A percentile compares a stretch with the other conserved stretches of the same genome.
Conservation (phyloP, 2,113 vertebrate species). For the Marmota monax region DNA sequence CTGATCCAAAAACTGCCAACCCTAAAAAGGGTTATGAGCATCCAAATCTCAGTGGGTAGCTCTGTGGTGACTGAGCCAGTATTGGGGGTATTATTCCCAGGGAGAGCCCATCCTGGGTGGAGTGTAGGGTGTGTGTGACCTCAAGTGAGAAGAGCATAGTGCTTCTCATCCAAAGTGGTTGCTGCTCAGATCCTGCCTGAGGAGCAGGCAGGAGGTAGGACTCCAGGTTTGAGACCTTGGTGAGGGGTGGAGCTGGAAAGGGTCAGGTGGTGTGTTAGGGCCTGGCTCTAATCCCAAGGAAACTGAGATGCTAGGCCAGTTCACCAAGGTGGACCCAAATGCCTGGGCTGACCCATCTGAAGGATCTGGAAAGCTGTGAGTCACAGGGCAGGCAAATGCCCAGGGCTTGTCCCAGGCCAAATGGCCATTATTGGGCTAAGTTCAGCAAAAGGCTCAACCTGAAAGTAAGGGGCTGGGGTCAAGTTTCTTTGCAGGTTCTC, state of each 20-base stretch:
- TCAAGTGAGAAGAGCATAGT: background rate
- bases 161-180: background rate
- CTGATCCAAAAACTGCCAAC: background rate
- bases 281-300: background rate
- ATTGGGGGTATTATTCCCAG: background rate
- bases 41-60: background rate
- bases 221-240: background rate
- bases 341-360: background rate
- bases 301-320: background rate
- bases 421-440: background rate
- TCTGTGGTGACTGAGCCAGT: background rate
- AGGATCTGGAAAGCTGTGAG: background rate
- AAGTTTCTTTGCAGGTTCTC: rapidly evolving
- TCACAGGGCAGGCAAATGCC: background rate
- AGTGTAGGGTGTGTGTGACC: background rate
- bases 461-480: background rate
- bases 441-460: background rate
- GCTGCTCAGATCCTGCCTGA: background rate
- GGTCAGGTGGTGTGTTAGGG: background rate
- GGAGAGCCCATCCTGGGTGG: background rate
- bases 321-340: background rate
- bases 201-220: background rate
- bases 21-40: background rate
- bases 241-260: background rate
- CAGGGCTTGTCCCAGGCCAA: background rate